Conservation (phyloP, 2,113 vertebrate species). For the Circaetus gallicus region DNA sequence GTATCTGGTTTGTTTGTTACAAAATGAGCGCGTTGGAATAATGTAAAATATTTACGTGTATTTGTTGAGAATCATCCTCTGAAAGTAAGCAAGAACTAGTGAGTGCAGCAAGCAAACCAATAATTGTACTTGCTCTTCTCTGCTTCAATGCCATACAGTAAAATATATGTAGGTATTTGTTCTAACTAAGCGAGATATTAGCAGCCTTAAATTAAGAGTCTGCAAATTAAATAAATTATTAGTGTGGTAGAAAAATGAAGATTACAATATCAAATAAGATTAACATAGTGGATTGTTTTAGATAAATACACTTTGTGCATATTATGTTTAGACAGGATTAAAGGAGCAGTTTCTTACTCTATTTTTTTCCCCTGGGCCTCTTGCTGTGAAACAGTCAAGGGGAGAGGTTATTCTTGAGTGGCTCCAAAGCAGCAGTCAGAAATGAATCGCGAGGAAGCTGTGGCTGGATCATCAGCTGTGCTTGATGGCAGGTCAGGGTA, state of each 20-base stretch:
- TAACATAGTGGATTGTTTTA: not conserved
- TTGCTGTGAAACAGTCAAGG: not conserved
- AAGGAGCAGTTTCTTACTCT: not conserved
- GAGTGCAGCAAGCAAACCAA: not conserved
- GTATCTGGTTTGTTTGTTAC: not conserved
- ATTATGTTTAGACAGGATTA: not conserved
- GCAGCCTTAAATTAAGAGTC: not conserved
- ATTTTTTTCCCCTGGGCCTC: not conserved
- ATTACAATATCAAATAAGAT: too few species aligned
- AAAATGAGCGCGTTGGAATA: not conserved
- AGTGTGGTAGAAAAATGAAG: not conserved
- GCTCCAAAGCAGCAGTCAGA: not conserved
- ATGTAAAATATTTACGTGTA: not conserved
- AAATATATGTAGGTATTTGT: not conserved
- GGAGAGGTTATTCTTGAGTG: not conserved
- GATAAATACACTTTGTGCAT: not conserved
- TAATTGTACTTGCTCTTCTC: too few species aligned
- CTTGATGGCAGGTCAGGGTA: not conserved
- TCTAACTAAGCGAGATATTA: not conserved
- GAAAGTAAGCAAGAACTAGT: not conserved
- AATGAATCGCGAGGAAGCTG: accelerated
- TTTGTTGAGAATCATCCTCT: not conserved
- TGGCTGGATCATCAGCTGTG: not conserved
- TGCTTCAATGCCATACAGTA: too few species aligned
- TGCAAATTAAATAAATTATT: not conserved